These are phyloP conservation scores for Ceratina japonica DNA, from an alignment of 1,140 invertebrate species.

Conservation along the genomic window DNA sequence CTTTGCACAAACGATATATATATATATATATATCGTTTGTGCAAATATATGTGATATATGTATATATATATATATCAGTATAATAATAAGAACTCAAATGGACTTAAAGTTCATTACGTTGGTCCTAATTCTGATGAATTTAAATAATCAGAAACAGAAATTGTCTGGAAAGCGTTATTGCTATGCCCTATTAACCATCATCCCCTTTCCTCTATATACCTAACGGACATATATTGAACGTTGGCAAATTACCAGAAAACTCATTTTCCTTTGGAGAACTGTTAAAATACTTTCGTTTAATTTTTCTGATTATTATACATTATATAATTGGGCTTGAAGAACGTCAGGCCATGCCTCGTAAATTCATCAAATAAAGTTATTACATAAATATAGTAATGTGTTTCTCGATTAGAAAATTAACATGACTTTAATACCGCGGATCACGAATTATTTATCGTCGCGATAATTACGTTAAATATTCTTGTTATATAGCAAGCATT, in stretches of 20 bases:
- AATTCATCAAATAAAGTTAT: slow-evolving; percentile 20
- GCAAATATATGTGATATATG: too few relatives aligned
- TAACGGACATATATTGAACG: slow-evolving; percentile 1
- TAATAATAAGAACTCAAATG: slow-evolving; percentile 34
- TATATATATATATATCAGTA: too few relatives aligned
- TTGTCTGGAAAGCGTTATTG: neutral
- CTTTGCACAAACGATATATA: slow-evolving; percentile 48
- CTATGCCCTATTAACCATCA: slow-evolving; percentile 16
- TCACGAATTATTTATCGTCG: slow-evolving; percentile 36
- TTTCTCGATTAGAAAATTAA: slow-evolving; percentile 10
- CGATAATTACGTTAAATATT: slow-evolving; percentile 44
- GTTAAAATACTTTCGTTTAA: slow-evolving; percentile 43
- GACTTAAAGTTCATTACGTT: slow-evolving; percentile 55
- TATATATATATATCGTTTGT: too few relatives aligned
- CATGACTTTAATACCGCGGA: slow-evolving; percentile 34
- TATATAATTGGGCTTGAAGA: slow-evolving; percentile 24
- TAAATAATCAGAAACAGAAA: neutral
- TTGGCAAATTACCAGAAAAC: slow-evolving; percentile 32
- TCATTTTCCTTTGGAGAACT: slow-evolving; percentile 12
- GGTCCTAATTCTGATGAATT: slow-evolving; percentile 42
- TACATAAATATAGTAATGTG: slow-evolving; percentile 16
- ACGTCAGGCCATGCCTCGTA: neutral
- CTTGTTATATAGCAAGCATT: slow-evolving; percentile 65
- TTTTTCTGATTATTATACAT: slow-evolving; percentile 40
- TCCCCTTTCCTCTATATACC: slow-evolving; percentile 16